phyloP scores from a whole-genome alignment of 2,113 vertebrate species.

The Misgurnus anguillicaudatus region DNA sequence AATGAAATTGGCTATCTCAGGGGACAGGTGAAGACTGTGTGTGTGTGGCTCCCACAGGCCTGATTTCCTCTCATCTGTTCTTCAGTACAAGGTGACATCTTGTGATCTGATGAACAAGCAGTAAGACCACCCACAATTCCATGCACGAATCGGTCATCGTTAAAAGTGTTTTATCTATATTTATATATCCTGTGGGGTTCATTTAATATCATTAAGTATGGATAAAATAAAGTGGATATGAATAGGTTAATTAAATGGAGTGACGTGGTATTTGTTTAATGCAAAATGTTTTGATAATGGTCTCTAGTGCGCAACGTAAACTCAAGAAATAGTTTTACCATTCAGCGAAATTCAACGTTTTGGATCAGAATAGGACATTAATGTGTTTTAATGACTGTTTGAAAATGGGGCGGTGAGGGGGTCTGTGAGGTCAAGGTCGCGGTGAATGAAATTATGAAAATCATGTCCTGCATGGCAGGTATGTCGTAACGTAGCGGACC shows the following conservation, averaged over 20 bases:
- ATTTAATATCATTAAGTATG: neutral
- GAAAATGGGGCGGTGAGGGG: too few relatives aligned
- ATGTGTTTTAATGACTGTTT: too few relatives aligned
- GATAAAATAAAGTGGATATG: neutral
- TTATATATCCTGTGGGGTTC: neutral
- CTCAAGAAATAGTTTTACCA: too few relatives aligned
- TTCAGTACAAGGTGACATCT: conserved; percentile 14
- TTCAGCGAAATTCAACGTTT: too few relatives aligned
- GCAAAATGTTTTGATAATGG: neutral
- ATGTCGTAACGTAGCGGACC: too few relatives aligned
- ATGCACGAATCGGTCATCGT: neutral
- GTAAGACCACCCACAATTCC: neutral
- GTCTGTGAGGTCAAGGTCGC: too few relatives aligned
- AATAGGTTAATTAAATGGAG: neutral
- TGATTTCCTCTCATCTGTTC: conserved; percentile 33
- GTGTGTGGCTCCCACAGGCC: conserved; percentile 31
- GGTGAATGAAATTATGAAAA: too few relatives aligned
- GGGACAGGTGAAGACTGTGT: conserved; percentile 23
- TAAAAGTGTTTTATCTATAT: neutral
- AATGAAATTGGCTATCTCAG: conserved; percentile 35
- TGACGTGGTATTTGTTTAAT: neutral
- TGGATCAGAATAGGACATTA: too few relatives aligned
- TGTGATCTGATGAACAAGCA: neutral
- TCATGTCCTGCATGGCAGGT: too few relatives aligned
- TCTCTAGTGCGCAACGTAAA: neutral